Evolutionary conservation across 2,797 vertebrate genomes (phyloP).

Genomic region (Erpetoichthys calabaricus): DNA sequence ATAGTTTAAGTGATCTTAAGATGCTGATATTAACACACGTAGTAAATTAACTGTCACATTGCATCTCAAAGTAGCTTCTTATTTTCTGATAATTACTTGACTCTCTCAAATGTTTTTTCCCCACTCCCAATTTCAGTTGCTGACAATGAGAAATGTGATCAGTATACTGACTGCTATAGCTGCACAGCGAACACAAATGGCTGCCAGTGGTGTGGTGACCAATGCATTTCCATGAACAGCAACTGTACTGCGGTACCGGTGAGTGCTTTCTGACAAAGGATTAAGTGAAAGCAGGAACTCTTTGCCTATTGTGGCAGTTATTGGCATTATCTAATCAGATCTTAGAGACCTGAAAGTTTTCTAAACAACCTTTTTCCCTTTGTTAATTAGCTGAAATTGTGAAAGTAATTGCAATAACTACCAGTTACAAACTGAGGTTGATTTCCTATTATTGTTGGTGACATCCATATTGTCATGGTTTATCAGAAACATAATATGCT

Average conservation of each 20-base stretch:
- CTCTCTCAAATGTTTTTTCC: not conserved
- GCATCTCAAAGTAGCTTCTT: too few species aligned
- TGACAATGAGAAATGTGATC: slow-evolving; percentile 79
- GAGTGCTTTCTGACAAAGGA: slow-evolving; percentile 4
- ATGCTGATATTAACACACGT: too few species aligned
- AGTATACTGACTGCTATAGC: slow-evolving; percentile 93
- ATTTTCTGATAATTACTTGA: not conserved
- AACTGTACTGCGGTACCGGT: slow-evolving; percentile 67
- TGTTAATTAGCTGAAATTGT: too few species aligned
- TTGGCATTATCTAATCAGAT: not conserved
- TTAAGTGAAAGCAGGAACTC: slow-evolving; percentile 6
- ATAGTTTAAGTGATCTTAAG: too few species aligned
- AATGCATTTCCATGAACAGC: slow-evolving; percentile 67
- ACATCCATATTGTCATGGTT: too few species aligned
- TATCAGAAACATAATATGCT: too few species aligned
- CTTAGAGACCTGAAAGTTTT: too few species aligned
- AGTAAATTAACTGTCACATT: too few species aligned
- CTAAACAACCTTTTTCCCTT: too few species aligned
- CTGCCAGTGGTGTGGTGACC: slow-evolving; percentile 83
- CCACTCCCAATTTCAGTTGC: slow-evolving; percentile 34
- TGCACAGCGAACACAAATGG: slow-evolving; percentile 86
- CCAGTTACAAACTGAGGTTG: too few species aligned
- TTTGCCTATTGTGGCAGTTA: slow-evolving; percentile 17
- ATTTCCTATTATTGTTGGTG: too few species aligned
- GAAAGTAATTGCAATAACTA: too few species aligned